Conservation (phyloP, 1,140 invertebrate genomes). For the Lepidotrigona ventralis region DNA sequence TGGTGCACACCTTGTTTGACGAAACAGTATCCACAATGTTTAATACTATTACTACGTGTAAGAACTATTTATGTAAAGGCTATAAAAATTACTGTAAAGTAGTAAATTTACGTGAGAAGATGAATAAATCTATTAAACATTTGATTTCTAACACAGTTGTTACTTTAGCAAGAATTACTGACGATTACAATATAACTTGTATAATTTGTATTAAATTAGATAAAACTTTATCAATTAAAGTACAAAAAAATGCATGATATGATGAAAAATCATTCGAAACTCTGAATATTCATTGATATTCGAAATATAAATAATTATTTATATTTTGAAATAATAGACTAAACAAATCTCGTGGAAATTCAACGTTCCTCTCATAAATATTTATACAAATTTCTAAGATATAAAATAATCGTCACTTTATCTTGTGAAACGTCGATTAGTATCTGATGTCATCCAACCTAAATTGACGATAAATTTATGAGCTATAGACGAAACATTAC, state of each 20-base stretch:
- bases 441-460: not conserved
- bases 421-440: no score
- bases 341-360: not conserved
- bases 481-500: conserved; percentile 5
- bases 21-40: not conserved
- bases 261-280: no score
- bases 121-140: not conserved
- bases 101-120: not conserved
- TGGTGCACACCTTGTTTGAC: not conserved
- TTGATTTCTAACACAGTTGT: not conserved
- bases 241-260: no score
- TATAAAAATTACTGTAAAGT: not conserved
- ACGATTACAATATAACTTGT: no score
- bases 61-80: not conserved
- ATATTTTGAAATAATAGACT: not conserved
- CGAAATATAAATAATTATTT: not conserved
- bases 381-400: no score
- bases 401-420: not conserved
- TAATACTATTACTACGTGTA: not conserved
- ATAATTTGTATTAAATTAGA: no score
- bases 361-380: no score
- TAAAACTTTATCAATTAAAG: no score
- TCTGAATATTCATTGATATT: not conserved
- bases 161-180: no score
- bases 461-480: not conserved